phyloP scores from a whole-genome alignment of 2,797 vertebrate species.

The Allobates femoralis region DNA sequence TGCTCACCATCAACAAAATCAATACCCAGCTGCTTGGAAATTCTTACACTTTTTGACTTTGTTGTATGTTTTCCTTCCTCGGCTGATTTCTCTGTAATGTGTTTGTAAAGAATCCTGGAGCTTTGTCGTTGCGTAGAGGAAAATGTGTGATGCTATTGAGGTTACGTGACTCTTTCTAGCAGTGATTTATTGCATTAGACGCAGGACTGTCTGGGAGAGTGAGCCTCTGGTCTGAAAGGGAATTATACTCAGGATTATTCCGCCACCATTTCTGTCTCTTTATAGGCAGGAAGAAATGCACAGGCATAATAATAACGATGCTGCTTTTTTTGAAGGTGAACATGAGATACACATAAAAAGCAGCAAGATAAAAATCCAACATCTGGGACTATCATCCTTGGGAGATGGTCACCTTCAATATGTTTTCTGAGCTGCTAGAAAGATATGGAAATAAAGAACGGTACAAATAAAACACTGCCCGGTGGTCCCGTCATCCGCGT shows the following conservation, averaged over 20 bases:
- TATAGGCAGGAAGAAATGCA: slow-evolving; percentile 3
- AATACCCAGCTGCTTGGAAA: slow-evolving; percentile 70
- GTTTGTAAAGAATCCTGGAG: slow-evolving; percentile 59
- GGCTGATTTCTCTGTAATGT: slow-evolving; percentile 63
- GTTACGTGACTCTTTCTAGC: slow-evolving; percentile 1
- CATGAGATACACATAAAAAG: not conserved
- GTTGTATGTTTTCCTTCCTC: slow-evolving; percentile 62
- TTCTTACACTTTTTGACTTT: slow-evolving; percentile 67
- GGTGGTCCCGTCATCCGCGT: not conserved
- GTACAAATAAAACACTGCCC: not conserved
- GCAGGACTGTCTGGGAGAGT: slow-evolving; percentile 50
- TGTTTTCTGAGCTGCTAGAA: not conserved
- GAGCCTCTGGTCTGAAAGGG: slow-evolving; percentile 42
- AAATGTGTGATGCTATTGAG: slow-evolving; percentile 27
- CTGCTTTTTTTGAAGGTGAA: not conserved
- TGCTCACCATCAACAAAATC: slow-evolving; percentile 72
- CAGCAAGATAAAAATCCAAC: slow-evolving; percentile 18
- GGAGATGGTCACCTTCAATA: not conserved
- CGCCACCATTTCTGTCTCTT: slow-evolving; percentile 2
- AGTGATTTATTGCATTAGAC: slow-evolving; percentile 8
- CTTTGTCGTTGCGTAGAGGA: slow-evolving; percentile 11
- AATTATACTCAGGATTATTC: slow-evolving; percentile 36
- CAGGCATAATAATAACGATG: not conserved
- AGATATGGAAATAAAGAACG: not conserved
- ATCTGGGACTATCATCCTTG: slow-evolving; percentile 19